Conservation (phyloP, 2,888 invertebrate species). For the Noctua fimbriata region DNA sequence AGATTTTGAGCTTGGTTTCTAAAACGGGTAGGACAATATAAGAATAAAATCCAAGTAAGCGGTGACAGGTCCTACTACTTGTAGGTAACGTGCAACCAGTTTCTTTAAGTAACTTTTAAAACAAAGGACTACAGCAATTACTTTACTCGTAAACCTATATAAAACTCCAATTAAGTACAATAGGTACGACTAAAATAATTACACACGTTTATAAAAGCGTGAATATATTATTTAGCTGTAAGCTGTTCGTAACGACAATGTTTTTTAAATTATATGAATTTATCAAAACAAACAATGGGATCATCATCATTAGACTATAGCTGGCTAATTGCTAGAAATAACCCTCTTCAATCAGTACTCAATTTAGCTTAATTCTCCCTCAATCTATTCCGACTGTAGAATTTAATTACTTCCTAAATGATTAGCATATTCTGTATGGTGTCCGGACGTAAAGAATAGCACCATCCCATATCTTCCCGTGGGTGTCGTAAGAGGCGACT, state of each 20-base stretch:
- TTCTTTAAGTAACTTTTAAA: constrained; percentile 6
- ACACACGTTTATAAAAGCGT: background rate
- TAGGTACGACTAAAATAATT: background rate
- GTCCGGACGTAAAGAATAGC: no score
- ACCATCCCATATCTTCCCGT: no score
- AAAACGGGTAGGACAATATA: background rate
- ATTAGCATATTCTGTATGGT: no score
- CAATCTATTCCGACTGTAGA: no score
- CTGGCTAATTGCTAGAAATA: background rate
- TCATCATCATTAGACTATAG: background rate
- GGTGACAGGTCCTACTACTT: background rate
- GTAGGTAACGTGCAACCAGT: background rate
- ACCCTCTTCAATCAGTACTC: no score
- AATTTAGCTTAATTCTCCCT: background rate
- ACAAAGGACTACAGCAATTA: constrained; percentile 11
- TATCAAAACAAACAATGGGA: background rate
- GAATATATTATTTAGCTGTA: background rate
- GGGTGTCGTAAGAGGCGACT: no score
- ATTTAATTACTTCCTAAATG: background rate
- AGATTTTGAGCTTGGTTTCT: background rate
- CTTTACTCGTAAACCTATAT: background rate
- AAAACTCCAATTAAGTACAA: constrained; percentile 13
- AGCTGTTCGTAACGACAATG: background rate
- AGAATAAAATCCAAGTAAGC: background rate
- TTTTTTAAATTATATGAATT: background rate